A percentile compares a stretch with the other conserved stretches of the same genome.
Conservation (phyloP, 2,113 vertebrate genomes). For the Tautogolabrus adspersus region DNA sequence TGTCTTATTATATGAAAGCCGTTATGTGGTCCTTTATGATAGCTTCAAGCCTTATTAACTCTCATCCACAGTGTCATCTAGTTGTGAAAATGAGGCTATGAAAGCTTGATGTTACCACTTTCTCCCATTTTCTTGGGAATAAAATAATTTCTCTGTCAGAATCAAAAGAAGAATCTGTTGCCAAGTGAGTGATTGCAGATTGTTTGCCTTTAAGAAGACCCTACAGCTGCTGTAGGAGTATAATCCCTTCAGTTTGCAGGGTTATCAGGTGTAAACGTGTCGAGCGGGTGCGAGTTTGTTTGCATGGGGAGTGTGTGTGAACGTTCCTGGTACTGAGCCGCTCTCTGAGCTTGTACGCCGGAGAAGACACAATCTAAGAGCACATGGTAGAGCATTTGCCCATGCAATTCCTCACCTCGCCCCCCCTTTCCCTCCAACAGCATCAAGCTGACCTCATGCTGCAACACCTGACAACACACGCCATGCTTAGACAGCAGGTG, state of each 20-base stretch:
- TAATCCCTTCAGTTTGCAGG: conserved; percentile 3
- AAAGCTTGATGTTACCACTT: background rate
- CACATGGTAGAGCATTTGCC: conserved; percentile 74
- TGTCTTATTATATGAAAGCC: conserved; percentile 1
- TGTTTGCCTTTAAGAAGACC: background rate
- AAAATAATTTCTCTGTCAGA: background rate
- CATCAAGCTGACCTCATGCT: conserved; percentile 68
- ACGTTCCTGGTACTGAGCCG: conserved; percentile 17
- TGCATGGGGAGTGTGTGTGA: conserved; percentile 4
- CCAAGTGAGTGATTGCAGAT: background rate
- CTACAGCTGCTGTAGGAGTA: background rate
- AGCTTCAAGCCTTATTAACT: background rate
- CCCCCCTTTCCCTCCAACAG: conserved; percentile 42
- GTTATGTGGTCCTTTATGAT: background rate
- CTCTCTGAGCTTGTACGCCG: conserved; percentile 11
- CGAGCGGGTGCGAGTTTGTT: background rate
- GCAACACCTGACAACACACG: conserved; percentile 81
- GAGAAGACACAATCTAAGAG: conserved; percentile 26
- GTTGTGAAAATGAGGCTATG: no score
- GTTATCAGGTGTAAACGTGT: background rate
- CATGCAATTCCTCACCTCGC: conserved; percentile 31
- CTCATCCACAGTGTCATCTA: background rate
- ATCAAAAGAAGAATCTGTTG: background rate
- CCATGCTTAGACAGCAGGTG: conserved; percentile 80
- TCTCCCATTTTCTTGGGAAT: background rate